Base-by-base conservation (phyloP, 1,140 invertebrate species). In the Camponotus floridanus region DNA sequence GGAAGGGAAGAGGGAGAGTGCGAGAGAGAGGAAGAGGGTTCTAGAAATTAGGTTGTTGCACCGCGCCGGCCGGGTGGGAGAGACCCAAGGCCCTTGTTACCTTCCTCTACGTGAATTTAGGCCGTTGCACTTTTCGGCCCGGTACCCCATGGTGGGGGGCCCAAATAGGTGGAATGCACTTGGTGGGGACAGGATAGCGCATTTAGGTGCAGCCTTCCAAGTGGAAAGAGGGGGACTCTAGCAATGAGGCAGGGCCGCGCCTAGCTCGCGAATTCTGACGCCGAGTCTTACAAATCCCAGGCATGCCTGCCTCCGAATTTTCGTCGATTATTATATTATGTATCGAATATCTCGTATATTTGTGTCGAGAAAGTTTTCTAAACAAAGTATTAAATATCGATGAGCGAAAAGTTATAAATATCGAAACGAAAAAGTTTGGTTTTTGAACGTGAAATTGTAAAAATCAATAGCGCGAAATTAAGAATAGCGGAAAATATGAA, bases 41-140 rank as follows among this genome's bases (percentile, higher is more conserved):
- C 94, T 95, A 95, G 94, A 95, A 95, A 95, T 95, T 95, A 95
- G 94, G 94, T 95, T 95, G 94, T 95, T 95, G 94, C 94, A 95
- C 94, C 92, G 94, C 89, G 91, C 87, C 55, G 45, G 91, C 76
- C 55, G 90, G 90, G 92, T 93, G 93, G 93, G 92, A 91, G 90
- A 91, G 92, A 92, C 91, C 93, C 94, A 95, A 95, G 94, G 94
- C 94, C 94, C 94, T 93, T 93, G 93, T 92, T 93, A 93, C 91
- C 91, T 93, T 93, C 92, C 92, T 91, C 92, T 91, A 88, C 91
- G 91, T 91, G 91, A 94, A 95, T 95, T 95, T 95, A 95, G 94
- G 94, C 94, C 94, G 94, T 95, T 95, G 94, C 94, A 95, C 94
- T 95, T 95, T 95, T 94, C 93, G 94, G 93, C 76, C 90, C 76